Conservation (phyloP, 2,888 invertebrate species). For the Mythimna vitellina region DNA sequence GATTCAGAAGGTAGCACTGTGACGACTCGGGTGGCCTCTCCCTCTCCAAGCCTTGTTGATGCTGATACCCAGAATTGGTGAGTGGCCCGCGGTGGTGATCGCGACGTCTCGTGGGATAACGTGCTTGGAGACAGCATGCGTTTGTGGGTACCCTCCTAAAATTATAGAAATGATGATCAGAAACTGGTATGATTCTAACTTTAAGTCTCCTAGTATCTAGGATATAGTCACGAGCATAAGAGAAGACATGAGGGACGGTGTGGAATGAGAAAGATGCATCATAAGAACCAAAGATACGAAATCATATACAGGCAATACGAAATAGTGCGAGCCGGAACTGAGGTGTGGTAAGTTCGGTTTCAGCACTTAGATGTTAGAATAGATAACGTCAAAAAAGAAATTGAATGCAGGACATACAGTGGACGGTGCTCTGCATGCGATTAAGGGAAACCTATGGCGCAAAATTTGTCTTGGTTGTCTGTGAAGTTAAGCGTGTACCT, state of each 20-base stretch:
- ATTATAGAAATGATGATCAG: constrained; percentile 19
- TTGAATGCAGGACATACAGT: constrained; percentile 12
- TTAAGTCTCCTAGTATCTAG: constrained; percentile 28
- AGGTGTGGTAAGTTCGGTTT: not conserved
- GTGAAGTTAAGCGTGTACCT: constrained; percentile 5
- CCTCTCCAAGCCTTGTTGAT: constrained; percentile 96
- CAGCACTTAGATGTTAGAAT: not conserved
- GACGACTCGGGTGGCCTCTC: constrained; percentile 94
- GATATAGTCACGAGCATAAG: constrained; percentile 9
- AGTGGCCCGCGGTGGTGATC: constrained; percentile 93
- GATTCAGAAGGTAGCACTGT: constrained; percentile 94
- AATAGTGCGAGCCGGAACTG: constrained; percentile 23
- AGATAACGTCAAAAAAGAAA: constrained; percentile 2
- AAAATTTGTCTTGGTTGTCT: not conserved
- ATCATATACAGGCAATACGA: constrained; percentile 43
- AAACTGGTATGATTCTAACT: not conserved
- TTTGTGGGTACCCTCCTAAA: constrained; percentile 94
- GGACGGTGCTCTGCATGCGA: constrained; percentile 38
- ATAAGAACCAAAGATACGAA: not conserved
- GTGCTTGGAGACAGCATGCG: constrained; percentile 93
- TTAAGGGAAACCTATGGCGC: not conserved
- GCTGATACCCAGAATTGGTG: constrained; percentile 94
- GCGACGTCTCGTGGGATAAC: constrained; percentile 93
- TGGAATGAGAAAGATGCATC: constrained; percentile 8
- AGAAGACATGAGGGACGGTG: not conserved